Base-by-base conservation (phyloP, 2,113 vertebrate species). In the Toxotes chatareus region DNA sequence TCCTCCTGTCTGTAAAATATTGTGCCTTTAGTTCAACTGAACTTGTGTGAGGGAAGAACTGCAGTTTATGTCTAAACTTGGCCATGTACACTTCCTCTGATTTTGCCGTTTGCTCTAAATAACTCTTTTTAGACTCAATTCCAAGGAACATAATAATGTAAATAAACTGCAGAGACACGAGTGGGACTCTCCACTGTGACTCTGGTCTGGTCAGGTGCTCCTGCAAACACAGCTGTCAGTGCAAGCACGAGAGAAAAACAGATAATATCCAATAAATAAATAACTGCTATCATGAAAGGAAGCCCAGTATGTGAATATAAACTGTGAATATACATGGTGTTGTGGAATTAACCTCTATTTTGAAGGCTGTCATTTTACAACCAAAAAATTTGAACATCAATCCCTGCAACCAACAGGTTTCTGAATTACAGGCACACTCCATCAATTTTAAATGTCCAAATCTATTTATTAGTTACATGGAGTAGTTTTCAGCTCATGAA, bases 1-100 rank as follows among this genome's bases (percentile, higher is more conserved):
- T 85, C 78, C 73, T 88, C 66, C 79, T 75, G 76, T 64, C 73
- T 70, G 49, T 56, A 83, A 86, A 49, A 85, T 66, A 76, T 65
- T 34, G 59, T n/a, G 17, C 76, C 40, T 51, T 64, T 13, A 67
- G 23, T 63, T 75, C 56, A 74, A 34, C 21, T 57, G 46, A 66
- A 34, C 32, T 31, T 65, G 16, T 32, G 31, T 31, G 60, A 53
- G 34, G 68, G 23, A 67, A 81, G 38, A 69, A 59, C 13, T 61
- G 61, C 42, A 76, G 42, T 66, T 78, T 82, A 68, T 32, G 55
- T 51, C 3, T 66, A 42, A 73, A 65, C 21, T n/a, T 51, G 66
- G 14, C 34, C 44, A 17, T 19, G 38, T 13, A 76, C 53, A 67
- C 32, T 69, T 57, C 64, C 40, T 63, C 23, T 7, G 64, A 70